Conservation (phyloP, 2,797 vertebrate genomes). For the Acestrorhynchus altus region DNA sequence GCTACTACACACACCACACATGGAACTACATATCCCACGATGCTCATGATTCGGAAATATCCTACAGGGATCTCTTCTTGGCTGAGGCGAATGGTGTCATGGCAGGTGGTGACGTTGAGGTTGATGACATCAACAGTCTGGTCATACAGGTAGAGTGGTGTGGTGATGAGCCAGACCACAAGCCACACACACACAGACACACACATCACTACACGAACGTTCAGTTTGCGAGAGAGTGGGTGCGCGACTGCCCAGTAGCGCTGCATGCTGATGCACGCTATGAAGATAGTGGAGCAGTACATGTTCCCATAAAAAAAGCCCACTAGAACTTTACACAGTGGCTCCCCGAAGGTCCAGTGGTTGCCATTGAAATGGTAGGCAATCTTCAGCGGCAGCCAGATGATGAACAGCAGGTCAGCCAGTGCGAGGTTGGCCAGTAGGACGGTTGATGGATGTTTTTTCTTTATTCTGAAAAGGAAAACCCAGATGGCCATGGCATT, state of each 20-base stretch:
- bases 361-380: conserved; percentile 88
- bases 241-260: conserved; percentile 88
- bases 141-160: conserved; percentile 81
- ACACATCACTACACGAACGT: conserved; percentile 62
- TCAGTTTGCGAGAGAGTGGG: conserved; percentile 75
- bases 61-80: conserved; percentile 73
- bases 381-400: conserved; percentile 87
- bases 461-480: conserved; percentile 86
- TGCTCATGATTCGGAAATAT: conserved; percentile 84
- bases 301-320: conserved; percentile 94
- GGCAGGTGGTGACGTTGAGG: conserved; percentile 84
- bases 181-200: conserved; percentile 82
- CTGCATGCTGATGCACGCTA: conserved; percentile 88
- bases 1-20: conserved; percentile 81
- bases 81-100: conserved; percentile 81
- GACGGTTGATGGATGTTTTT: conserved; percentile 85
- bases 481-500: conserved; percentile 85
- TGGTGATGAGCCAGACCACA: conserved; percentile 69
- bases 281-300: conserved; percentile 91
- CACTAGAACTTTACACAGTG: conserved; percentile 85
- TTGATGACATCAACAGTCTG: conserved; percentile 74
- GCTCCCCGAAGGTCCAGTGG: conserved; percentile 86
- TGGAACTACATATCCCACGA: conserved; percentile 82
- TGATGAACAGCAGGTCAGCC: conserved; percentile 86
- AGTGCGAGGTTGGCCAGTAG: conserved; percentile 92